Percentiles rank a stretch among this genome's conserved stretches.
These are phyloP conservation scores for Dendronephthya gigantea DNA, from an alignment of 64 coral and sea anemone genomes.

Conservation along the genomic window DNA sequence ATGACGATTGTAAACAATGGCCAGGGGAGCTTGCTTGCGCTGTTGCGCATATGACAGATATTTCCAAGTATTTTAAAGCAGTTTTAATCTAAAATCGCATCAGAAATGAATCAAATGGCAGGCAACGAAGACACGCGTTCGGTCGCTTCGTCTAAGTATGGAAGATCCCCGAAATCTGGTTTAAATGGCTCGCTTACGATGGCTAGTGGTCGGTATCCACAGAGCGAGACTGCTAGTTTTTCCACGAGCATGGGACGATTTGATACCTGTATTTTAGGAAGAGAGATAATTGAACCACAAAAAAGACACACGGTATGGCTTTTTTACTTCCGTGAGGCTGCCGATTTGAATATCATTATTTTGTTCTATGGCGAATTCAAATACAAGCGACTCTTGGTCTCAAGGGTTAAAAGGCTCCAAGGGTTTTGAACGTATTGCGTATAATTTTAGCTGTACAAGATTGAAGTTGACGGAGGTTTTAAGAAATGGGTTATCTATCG, in stretches of 20 bases:
- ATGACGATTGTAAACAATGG: too few species aligned
- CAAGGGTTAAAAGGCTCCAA: too few species aligned
- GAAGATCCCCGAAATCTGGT: neutral
- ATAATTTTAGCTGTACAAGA: constrained; percentile 62
- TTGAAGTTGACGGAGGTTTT: constrained; percentile 65
- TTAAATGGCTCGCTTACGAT: neutral
- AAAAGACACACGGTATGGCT: neutral
- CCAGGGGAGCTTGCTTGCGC: too few species aligned
- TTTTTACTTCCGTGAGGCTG: neutral
- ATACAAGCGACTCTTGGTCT: too few species aligned
- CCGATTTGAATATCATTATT: too few species aligned
- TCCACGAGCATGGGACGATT: neutral
- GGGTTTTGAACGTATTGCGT: too few species aligned
- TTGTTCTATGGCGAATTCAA: too few species aligned
- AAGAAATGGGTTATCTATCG: constrained; percentile 79
- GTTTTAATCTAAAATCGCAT: neutral
- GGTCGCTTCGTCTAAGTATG: neutral
- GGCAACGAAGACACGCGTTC: neutral
- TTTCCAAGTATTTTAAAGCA: too few species aligned
- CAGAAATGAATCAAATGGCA: neutral
- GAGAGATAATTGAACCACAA: neutral
- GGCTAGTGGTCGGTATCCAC: neutral
- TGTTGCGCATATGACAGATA: too few species aligned
- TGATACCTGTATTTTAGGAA: constrained; percentile 5
- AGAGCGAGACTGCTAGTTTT: neutral